These are phyloP conservation scores for Platycheirus rosarum DNA, from an alignment of 2,888 invertebrate genomes.

Conservation along the genomic window DNA sequence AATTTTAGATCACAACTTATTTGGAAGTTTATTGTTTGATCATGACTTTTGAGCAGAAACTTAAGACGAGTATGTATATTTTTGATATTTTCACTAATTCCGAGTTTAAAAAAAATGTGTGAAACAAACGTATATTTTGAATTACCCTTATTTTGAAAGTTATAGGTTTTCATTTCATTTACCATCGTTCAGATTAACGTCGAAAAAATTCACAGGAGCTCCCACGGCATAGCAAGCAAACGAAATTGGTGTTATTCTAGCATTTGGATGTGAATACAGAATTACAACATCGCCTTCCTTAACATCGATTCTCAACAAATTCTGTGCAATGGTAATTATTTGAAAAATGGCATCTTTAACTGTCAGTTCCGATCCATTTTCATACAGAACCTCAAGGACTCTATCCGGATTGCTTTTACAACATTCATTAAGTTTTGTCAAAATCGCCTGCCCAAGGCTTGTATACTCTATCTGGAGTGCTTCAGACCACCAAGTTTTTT, in stretches of 20 bases:
- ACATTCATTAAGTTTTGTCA: neutral
- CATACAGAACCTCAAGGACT: slow-evolving; percentile 64
- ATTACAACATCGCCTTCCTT: slow-evolving; percentile 64
- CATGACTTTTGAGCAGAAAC: too few species aligned
- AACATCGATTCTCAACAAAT: slow-evolving; percentile 55
- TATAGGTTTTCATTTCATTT: too few species aligned
- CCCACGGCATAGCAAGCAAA: slow-evolving; percentile 69
- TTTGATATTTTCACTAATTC: too few species aligned
- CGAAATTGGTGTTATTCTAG: slow-evolving; percentile 53
- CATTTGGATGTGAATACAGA: slow-evolving; percentile 63
- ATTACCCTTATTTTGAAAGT: too few species aligned
- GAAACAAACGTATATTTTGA: too few species aligned
- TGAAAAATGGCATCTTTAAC: slow-evolving; percentile 44
- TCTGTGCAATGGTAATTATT: slow-evolving; percentile 42
- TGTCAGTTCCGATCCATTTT: slow-evolving; percentile 19
- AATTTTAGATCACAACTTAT: too few species aligned
- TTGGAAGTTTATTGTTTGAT: too few species aligned
- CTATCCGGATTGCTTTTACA: slow-evolving; percentile 21
- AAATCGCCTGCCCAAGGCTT: neutral
- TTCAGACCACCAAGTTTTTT: neutral
- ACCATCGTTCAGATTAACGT: slow-evolving; percentile 66
- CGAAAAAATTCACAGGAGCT: slow-evolving; percentile 73
- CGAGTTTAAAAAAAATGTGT: too few species aligned
- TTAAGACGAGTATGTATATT: too few species aligned
- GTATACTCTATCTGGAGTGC: neutral